Evolutionary conservation across 2,888 invertebrate genomes (phyloP).

Genomic region (Rosalia funebris): DNA sequence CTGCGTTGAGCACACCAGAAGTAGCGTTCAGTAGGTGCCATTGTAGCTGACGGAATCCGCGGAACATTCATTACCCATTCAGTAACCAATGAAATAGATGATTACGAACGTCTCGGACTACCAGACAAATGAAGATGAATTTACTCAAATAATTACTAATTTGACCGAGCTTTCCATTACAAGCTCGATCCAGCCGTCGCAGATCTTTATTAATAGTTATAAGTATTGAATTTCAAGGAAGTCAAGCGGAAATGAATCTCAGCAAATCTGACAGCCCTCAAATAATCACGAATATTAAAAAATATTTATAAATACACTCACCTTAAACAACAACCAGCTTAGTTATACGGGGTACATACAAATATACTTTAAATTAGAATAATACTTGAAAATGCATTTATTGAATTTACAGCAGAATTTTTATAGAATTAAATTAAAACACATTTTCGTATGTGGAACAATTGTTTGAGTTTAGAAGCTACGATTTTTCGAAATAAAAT

Average conservation of each 20-base stretch:
- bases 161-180: conserved; percentile 64
- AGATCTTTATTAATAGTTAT: conserved; percentile 55
- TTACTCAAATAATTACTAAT: conserved; percentile 64
- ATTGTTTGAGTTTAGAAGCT: too few relatives aligned
- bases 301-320: too few relatives aligned
- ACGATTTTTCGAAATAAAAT: too few relatives aligned
- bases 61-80: conserved; percentile 65
- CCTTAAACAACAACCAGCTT: too few relatives aligned
- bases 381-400: too few relatives aligned
- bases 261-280: conserved; percentile 17
- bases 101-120: conserved; percentile 64
- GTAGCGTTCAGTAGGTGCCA: conserved; percentile 63
- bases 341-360: too few relatives aligned
- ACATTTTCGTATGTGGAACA: too few relatives aligned
- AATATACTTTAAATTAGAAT: too few relatives aligned
- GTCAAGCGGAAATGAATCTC: conserved; percentile 30
- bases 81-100: conserved; percentile 66
- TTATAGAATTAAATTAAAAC: too few relatives aligned
- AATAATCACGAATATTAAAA: conserved; percentile 8
- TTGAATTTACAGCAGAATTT: too few relatives aligned
- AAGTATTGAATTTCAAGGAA: conserved; percentile 47
- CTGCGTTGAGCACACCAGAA: conserved; percentile 47
- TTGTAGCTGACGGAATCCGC: conserved; percentile 63
- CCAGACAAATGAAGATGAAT: conserved; percentile 65
- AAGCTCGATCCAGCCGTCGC: conserved; percentile 50